phyloP scores from a whole-genome alignment of 2,888 invertebrate species.

The Papilio gigon region DNA sequence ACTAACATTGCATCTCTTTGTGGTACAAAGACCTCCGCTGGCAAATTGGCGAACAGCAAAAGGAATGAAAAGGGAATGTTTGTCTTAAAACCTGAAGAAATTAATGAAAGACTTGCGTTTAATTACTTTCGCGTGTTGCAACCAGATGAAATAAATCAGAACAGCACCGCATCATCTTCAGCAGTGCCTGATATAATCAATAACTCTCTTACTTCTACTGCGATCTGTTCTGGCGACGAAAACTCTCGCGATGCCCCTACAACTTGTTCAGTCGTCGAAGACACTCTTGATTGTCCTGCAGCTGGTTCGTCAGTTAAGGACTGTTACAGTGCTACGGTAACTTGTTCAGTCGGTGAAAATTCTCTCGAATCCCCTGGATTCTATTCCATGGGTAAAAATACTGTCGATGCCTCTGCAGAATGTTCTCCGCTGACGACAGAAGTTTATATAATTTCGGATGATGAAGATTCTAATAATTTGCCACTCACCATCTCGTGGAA shows the following conservation, averaged over 20 bases:
- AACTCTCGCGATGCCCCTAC: background rate
- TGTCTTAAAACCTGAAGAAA: slow-evolving; percentile 76
- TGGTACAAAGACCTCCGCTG: slow-evolving; percentile 11
- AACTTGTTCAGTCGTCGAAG: background rate
- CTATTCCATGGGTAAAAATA: slow-evolving; percentile 48
- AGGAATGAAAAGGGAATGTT: slow-evolving; percentile 61
- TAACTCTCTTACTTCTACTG: slow-evolving; percentile 54
- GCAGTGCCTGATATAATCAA: slow-evolving; percentile 50
- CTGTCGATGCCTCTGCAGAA: slow-evolving; percentile 52
- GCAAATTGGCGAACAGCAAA: slow-evolving; percentile 37
- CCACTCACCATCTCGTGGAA: slow-evolving; percentile 42
- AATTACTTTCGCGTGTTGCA: slow-evolving; percentile 34
- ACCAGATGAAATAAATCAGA: slow-evolving; percentile 4
- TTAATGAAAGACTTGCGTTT: slow-evolving; percentile 59
- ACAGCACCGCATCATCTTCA: background rate
- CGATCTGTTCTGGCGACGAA: slow-evolving; percentile 43
- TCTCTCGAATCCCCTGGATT: background rate
- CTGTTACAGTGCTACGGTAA: background rate
- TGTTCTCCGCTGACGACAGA: slow-evolving; percentile 49
- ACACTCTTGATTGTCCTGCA: background rate
- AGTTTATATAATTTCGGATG: slow-evolving; percentile 53
- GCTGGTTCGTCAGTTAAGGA: background rate
- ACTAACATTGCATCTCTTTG: slow-evolving; percentile 30
- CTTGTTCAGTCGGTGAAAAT: background rate
- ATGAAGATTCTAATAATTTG: slow-evolving; percentile 46